Percentiles rank a stretch among this genome's conserved stretches.
phyloP scores from a whole-genome alignment of 2,888 invertebrate genomes.

The Rhamnusium bicolor region DNA sequence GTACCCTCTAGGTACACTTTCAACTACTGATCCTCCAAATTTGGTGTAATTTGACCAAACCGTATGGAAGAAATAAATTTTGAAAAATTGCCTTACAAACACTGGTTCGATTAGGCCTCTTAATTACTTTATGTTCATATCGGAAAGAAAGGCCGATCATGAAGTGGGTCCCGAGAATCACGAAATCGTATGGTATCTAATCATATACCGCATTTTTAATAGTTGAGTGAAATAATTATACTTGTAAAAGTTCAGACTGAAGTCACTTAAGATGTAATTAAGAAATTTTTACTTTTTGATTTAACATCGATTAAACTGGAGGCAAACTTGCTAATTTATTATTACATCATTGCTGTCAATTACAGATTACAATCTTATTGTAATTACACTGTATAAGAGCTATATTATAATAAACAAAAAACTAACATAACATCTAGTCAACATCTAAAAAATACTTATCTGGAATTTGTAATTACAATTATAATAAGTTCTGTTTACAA shows the following conservation, averaged over 20 bases:
- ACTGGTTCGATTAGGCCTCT: no score
- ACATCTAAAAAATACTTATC: neutral
- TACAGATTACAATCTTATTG: neutral
- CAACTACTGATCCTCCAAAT: no score
- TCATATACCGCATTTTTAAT: neutral
- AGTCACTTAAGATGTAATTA: neutral
- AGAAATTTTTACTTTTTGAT: neutral
- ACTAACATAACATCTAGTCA: neutral
- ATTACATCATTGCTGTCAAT: constrained; percentile 1
- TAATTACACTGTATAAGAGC: constrained; percentile 4
- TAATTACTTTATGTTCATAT: no score
- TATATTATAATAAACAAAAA: neutral
- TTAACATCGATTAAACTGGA: neutral
- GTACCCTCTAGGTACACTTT: no score
- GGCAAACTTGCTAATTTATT: neutral
- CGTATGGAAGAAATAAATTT: no score
- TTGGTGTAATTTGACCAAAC: no score
- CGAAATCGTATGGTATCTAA: no score
- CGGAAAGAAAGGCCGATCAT: no score
- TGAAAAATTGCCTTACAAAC: no score
- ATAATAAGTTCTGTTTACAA: neutral
- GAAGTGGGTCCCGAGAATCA: no score
- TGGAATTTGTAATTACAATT: constrained; percentile 1
- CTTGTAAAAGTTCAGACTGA: no score
- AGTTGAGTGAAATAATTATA: neutral